A percentile compares a stretch with the other conserved stretches of the same genome.
These are phyloP conservation scores for Mugil cephalus DNA, from an alignment of 2,113 vertebrate species.

Conservation along the genomic window DNA sequence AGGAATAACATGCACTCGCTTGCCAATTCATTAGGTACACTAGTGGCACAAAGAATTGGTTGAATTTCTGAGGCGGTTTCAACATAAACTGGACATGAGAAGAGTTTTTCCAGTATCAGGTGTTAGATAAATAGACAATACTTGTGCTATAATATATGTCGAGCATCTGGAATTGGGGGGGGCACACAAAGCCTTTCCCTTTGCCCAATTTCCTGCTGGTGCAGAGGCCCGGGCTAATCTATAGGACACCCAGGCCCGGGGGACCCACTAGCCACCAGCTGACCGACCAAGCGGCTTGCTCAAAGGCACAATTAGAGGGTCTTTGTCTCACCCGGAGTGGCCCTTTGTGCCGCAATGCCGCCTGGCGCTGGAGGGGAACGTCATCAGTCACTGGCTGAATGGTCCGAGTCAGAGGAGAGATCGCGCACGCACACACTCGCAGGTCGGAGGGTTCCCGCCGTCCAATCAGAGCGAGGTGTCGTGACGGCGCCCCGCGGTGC, in stretches of 20 bases:
- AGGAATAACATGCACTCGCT: neutral
- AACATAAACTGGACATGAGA: no score
- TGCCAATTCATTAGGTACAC: no score
- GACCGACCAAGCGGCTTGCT: constrained; percentile 71
- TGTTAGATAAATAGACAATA: no score
- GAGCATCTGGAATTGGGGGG: constrained; percentile 15
- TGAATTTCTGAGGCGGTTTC: no score
- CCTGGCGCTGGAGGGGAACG: constrained; percentile 66
- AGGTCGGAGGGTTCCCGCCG: constrained; percentile 52
- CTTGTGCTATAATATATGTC: neutral
- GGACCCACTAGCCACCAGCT: constrained; percentile 77
- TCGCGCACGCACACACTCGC: constrained; percentile 46
- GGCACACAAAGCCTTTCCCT: constrained; percentile 47
- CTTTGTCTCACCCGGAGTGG: constrained; percentile 81
- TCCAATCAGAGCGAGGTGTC: constrained; percentile 46
- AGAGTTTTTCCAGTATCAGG: no score
- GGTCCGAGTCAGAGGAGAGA: constrained; percentile 37
- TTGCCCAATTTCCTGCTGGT: constrained; percentile 40
- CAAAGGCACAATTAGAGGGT: constrained; percentile 86
- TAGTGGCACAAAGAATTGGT: no score
- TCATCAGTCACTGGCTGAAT: constrained; percentile 80
- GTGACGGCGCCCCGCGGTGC: constrained; percentile 54
- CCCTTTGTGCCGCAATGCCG: constrained; percentile 71
- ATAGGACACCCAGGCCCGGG: constrained; percentile 76
- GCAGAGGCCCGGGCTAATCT: constrained; percentile 59